phyloP scores from a whole-genome alignment of 2,113 vertebrate species.

The Rhombomys opimus region DNA sequence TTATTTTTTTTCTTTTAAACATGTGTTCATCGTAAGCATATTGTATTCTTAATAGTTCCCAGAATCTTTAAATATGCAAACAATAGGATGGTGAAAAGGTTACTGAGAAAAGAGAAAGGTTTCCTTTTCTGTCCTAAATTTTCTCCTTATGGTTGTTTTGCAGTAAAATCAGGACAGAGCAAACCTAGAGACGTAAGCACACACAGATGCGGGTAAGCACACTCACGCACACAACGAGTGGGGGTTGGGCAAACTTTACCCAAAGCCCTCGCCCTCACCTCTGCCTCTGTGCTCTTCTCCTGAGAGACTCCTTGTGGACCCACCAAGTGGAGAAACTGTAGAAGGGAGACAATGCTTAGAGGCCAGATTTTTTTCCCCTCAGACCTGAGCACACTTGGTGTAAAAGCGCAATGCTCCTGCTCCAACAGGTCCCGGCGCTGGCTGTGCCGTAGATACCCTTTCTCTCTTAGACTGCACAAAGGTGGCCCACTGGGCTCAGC shows the following conservation, averaged over 20 bases:
- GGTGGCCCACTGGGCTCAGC: neutral
- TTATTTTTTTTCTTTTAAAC: neutral
- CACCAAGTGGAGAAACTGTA: neutral
- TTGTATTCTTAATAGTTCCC: constrained; percentile 30
- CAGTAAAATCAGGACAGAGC: neutral
- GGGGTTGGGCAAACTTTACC: neutral
- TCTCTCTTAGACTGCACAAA: neutral
- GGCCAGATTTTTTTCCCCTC: neutral
- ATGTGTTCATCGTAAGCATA: constrained; percentile 30
- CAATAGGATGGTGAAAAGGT: neutral
- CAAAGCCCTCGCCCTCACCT: neutral
- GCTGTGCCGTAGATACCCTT: neutral
- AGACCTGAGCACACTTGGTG: neutral
- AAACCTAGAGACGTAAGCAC: neutral
- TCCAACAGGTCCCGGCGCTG: neutral
- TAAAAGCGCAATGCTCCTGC: neutral
- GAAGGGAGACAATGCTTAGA: neutral
- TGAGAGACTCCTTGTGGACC: neutral
- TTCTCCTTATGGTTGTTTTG: constrained; percentile 28
- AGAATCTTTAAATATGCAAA: constrained; percentile 18
- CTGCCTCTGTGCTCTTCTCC: neutral
- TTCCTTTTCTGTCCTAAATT: constrained; percentile 4
- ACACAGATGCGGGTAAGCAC: neutral
- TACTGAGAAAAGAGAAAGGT: constrained; percentile 1
- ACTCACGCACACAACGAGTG: neutral